Base-by-base conservation (phyloP, 2,113 vertebrate genomes). In the Sterrhoptilus dennistouni region DNA sequence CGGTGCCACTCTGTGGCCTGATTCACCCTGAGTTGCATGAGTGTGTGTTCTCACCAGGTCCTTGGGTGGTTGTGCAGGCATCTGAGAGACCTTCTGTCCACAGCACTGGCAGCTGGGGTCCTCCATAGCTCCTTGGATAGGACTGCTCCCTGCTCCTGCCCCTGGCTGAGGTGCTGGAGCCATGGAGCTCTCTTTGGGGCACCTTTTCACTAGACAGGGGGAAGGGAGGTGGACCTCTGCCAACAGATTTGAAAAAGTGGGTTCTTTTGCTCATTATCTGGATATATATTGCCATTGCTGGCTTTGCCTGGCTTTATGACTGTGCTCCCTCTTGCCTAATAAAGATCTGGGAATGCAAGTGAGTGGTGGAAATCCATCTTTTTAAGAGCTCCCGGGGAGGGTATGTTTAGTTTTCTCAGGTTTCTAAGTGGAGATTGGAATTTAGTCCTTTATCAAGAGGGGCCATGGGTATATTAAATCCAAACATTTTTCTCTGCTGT, bases 341-440 rank as follows among this genome's bases (percentile, higher is more conserved):
- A 96, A 97, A 93, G 92, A 89, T 70, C 76, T 83, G 64, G 79
- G 93, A 95, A 94, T 93, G 95, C 85, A 70, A 82, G 59, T 25
- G 68, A 89, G 60, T 53, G 90, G 88, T 96, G 69, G 72, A 96
- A 96, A 93, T 94, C 76, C 90, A 94, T 71, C 88, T 93, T 72
- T 95, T 94, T 92, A 96, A 97, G 85, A 93, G 93, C 71, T 83
- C 93, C 80, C 0, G 0, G 82, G 92, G 75, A 91, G 82, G 42
- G 68, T 86, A 93, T 95, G 76, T 91, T 96, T 96, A 88, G 68
- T 93, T 95, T 94, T 90, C 95, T 93, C 90, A 86, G 91, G 90
- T 96, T 97, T 95, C 91, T 93, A 93, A 96, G 82, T 85, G 66
- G 85, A 94, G 95, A 85, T 24, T 94, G 90, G 95, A 97, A 96